A percentile compares a stretch with the other conserved stretches of the same genome.
Conservation (phyloP, 2,888 invertebrate genomes). For the Conistra vaccinii region DNA sequence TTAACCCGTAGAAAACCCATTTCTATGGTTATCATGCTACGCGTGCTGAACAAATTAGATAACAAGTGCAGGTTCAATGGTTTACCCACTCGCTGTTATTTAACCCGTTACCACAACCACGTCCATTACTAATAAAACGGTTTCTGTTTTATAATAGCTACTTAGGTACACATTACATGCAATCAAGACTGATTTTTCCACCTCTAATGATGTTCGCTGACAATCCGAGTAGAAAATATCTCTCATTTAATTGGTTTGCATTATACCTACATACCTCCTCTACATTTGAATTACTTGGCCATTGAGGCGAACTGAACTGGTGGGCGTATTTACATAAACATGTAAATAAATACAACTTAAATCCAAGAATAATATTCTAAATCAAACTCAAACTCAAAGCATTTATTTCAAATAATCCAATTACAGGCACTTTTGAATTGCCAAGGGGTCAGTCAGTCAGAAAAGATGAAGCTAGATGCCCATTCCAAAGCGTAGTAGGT, state of each 20-base stretch:
- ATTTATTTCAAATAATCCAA: too few relatives aligned
- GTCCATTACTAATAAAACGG: background rate
- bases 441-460: too few relatives aligned
- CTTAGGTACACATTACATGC: too few relatives aligned
- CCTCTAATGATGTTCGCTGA: constrained; percentile 11
- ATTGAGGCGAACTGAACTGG: constrained; percentile 2
- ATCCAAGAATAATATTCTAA: background rate
- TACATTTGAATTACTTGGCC: constrained; percentile 15
- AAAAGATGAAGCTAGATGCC: too few relatives aligned
- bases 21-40: too few relatives aligned
- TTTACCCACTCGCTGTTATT: background rate
- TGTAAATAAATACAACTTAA: background rate
- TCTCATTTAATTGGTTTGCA: constrained; percentile 38
- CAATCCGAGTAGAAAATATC: constrained; percentile 35
- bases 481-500: too few relatives aligned
- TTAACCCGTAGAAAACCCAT: too few relatives aligned
- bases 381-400: too few relatives aligned
- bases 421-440: too few relatives aligned
- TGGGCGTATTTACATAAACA: background rate
- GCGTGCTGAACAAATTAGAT: background rate
- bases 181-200: constrained; percentile 29
- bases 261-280: background rate
- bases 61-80: constrained; percentile 1
- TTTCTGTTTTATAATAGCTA: too few relatives aligned
- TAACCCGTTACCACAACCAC: background rate